Evolutionary conservation across 2,888 invertebrate genomes (phyloP), one percentile per base, ranked within the genome.

Genomic region (Pimpla rufipes): DNA sequence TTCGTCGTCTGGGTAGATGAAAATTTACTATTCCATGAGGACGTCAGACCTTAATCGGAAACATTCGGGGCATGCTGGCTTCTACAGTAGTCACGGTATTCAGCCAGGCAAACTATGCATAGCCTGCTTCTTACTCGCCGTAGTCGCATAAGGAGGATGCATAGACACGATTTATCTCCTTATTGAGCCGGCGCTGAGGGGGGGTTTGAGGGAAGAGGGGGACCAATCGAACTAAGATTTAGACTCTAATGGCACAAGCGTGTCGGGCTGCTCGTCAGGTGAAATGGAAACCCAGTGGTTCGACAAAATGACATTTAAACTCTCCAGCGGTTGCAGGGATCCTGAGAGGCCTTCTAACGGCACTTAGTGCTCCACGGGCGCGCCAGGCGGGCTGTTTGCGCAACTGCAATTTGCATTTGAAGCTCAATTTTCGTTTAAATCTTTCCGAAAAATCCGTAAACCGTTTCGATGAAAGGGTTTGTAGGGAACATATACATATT

Each of bases 31-130:
- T 79, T 82, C 74, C 78, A 74, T 45, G 45, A 57, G 11, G 37
- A 18, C 45, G 16, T 74, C 35, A 42, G 62, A 74, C 74, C 78
- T 78, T 74, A 79, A 82, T 82, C 82, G 68, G 47, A 74, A 75
- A 64, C 64, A 62, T 74, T 62, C 21, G 68, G 47, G 52, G 50
- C 78, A 62, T 70, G 62, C 64, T 78, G 29, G 37, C n/a, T 23
- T 76, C 70, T 71, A 52, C 42, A n/a, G 29, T 23, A n/a, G 57
- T 62, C 23, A 40, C 16, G 67, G 52, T 50, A 29, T 59, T 59
- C 50, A 10, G 42, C 40, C 74, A 10, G 57, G 23, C 6, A 1
- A 68, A 40, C 59, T 47, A 10, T 21, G 29, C 10, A 35, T 59
- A 11, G 11, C 40, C 35, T 64, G 16, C 42, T n/a, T 68, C 35